A percentile compares a stretch with the other conserved stretches of the same genome.
Conservation (phyloP, 2,797 vertebrate genomes). For the Coregonus sp. region DNA sequence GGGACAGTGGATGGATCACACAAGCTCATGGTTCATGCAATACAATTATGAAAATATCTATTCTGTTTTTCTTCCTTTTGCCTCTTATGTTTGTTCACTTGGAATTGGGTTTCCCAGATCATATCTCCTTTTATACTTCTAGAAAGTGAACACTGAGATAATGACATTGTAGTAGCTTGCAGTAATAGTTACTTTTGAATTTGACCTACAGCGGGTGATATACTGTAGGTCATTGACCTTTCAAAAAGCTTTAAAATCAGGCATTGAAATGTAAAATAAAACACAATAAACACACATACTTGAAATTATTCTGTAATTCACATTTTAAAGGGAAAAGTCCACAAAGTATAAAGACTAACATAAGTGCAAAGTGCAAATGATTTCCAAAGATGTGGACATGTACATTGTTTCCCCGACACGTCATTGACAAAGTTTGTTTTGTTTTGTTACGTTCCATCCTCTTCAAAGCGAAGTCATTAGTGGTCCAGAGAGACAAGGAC, state of each 20-base stretch:
- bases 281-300: constrained; percentile 9
- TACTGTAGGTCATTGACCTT: background rate
- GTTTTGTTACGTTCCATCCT: background rate
- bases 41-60: no score
- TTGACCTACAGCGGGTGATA: background rate
- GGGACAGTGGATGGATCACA: no score
- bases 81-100: no score
- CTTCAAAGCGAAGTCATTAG: no score
- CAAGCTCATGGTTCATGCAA: no score
- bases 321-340: background rate
- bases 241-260: constrained; percentile 13
- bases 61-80: no score
- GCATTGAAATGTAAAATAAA: constrained; percentile 11
- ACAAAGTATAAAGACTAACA: constrained; percentile 30
- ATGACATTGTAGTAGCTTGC: background rate
- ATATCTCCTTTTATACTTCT: no score
- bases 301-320: constrained; percentile 10
- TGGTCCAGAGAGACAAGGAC: background rate
- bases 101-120: no score
- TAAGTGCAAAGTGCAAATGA: constrained; percentile 48
- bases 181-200: background rate
- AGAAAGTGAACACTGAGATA: background rate
- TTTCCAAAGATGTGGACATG: constrained; percentile 50
- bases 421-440: constrained; percentile 38
- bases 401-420: constrained; percentile 37